These are phyloP conservation scores for Pristiophorus japonicus DNA, from an alignment of 2,113 vertebrate genomes.

Conservation along the genomic window DNA sequence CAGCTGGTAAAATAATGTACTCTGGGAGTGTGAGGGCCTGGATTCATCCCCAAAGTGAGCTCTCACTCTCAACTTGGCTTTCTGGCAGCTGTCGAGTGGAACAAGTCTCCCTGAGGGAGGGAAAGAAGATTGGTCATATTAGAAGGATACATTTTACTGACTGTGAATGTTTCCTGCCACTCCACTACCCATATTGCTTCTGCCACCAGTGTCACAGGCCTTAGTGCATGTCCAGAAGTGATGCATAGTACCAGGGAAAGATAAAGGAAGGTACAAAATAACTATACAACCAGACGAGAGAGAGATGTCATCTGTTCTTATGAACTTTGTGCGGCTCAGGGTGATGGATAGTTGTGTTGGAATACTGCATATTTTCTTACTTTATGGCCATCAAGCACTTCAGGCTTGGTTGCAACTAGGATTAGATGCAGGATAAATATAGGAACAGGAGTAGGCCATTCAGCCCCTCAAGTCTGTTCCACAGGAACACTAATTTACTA, in stretches of 20 bases:
- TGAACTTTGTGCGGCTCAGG: background rate
- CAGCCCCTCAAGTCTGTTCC: background rate
- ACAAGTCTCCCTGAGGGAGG: background rate
- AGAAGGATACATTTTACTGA: background rate
- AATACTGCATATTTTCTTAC: background rate
- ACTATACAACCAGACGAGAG: background rate
- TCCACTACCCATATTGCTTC: no score
- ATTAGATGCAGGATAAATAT: background rate
- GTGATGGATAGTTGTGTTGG: background rate
- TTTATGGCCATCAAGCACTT: background rate
- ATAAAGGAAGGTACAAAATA: background rate
- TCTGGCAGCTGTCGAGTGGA: background rate
- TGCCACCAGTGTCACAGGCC: background rate
- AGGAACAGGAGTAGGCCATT: background rate
- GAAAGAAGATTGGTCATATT: background rate
- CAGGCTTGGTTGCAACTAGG: background rate
- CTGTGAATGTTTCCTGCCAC: background rate
- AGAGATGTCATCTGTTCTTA: background rate
- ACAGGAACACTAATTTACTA: background rate
- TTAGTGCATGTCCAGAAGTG: background rate
- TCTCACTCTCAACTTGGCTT: background rate
- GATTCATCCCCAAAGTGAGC: background rate
- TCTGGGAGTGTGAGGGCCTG: background rate
- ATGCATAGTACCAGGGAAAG: background rate
- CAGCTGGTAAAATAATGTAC: background rate